Base-by-base conservation (phyloP, 2,113 vertebrate genomes). In the Ceyx cyanopectus region DNA sequence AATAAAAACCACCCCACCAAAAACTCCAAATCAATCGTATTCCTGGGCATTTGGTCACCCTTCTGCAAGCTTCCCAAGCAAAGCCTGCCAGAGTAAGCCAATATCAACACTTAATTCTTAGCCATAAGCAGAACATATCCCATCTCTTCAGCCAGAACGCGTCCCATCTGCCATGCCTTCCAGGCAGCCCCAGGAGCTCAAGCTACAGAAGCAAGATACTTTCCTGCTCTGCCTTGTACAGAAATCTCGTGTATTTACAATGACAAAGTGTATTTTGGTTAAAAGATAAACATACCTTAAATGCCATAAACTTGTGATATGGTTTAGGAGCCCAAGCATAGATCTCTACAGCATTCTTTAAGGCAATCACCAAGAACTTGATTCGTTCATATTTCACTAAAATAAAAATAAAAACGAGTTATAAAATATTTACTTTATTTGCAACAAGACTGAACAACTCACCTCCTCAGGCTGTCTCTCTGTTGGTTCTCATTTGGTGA, bases 271-370 rank as follows among this genome's bases (percentile, higher is more conserved):
- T 62, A 60, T 46, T 85, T 60, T 90, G 61, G 23, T 85, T 65
- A 61, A 48, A 89, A 82, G 72, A 61, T 37, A 85, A 78, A 67
- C 98, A 94, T 96, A 99, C 99, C 99, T 99, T 99, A 97, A 99
- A 99, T 80, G 99, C 99, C 99, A 99, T 99, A 79, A 99, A 99
- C 97, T 99, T 99, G 97, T 99, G 99, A 97, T 99, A 99, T 9
- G 99, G 99, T 97, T 99, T 99, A 24, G 99, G 99, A 74, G 99
- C 99, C 99, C 99, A 99, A 73, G 99, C 99, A 48, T 99, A 99
- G 96, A 99, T 99, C 97, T 99, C 99, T 88, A 99, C 99, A 8
- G 99, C 97, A 87, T 98, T 99, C 98, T 99, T 99, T 98, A 99
- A 97, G 93, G 99, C 99, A 89, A 99, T 99, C 97, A 99, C 99